These are phyloP conservation scores for Falco naumanni DNA, from an alignment of 2,797 vertebrate genomes.

Conservation along the genomic window DNA sequence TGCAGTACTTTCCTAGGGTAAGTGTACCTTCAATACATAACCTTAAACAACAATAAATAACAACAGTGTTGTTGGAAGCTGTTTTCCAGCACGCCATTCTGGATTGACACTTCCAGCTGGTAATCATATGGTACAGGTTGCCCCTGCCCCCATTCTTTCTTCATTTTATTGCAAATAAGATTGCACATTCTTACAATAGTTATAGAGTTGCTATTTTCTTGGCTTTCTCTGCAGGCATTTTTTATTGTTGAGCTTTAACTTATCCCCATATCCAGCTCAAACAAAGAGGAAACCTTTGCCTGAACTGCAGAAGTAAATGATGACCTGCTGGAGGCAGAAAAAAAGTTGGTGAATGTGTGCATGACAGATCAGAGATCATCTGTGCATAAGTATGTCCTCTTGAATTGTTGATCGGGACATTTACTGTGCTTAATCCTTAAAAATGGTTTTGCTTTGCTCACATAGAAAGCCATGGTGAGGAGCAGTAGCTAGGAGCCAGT, in stretches of 20 bases:
- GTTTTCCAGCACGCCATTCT: background rate
- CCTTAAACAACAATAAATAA: background rate
- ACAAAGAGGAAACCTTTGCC: background rate
- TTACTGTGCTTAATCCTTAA: background rate
- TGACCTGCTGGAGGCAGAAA: background rate
- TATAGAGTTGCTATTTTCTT: background rate
- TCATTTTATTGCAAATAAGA: constrained; percentile 24
- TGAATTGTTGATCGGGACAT: background rate
- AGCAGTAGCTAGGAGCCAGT: background rate
- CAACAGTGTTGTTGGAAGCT: background rate
- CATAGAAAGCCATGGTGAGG: background rate
- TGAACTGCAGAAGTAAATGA: background rate
- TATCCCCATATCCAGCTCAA: background rate
- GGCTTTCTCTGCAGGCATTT: background rate
- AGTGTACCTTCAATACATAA: background rate
- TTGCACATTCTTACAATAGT: constrained; percentile 10
- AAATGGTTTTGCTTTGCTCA: background rate
- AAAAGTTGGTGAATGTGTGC: background rate
- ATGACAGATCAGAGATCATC: background rate
- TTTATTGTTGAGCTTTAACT: background rate
- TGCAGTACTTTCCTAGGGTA: background rate
- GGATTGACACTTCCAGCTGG: background rate
- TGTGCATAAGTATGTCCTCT: background rate
- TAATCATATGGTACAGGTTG: background rate
- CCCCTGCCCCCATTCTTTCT: background rate